phyloP scores from a whole-genome alignment of 1,140 invertebrate genomes.

The Eciton burchellii region DNA sequence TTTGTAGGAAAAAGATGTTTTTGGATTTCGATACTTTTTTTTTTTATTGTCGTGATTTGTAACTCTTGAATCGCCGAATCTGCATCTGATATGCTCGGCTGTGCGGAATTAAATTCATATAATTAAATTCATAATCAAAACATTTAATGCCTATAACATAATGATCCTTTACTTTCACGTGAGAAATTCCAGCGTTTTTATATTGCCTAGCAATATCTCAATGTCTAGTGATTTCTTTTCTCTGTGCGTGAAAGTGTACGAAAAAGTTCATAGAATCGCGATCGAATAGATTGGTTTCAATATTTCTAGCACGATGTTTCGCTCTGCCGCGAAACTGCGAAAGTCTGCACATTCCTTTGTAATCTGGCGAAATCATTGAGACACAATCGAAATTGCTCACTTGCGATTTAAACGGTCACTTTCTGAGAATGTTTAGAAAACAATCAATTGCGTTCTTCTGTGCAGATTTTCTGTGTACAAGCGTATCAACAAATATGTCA shows the following conservation, averaged over 20 bases:
- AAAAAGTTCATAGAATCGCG: constrained; percentile 25
- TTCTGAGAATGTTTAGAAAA: background rate
- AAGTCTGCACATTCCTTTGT: constrained; percentile 11
- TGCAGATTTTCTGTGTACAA: background rate
- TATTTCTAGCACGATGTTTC: constrained; percentile 40
- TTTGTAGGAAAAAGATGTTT: background rate
- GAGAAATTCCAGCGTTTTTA: constrained; percentile 23
- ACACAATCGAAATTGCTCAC: background rate
- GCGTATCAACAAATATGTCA: background rate
- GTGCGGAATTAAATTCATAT: background rate
- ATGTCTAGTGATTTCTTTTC: constrained; percentile 10
- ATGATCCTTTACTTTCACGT: constrained; percentile 13
- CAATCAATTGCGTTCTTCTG: background rate
- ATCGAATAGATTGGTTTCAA: constrained; percentile 21
- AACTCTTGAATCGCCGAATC: background rate
- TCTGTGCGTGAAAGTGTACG: constrained; percentile 19
- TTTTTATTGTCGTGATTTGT: background rate
- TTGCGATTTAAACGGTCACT: constrained; percentile 8
- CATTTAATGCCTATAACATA: constrained; percentile 15
- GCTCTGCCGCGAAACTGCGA: constrained; percentile 35
- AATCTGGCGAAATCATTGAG: constrained; percentile 9
- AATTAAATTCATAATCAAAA: too few relatives aligned
- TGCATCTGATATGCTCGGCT: background rate
- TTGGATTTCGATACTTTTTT: background rate
- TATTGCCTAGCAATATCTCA: background rate